Base-by-base conservation (phyloP, 2,113 vertebrate genomes). In the Cyprinodon variegatus region DNA sequence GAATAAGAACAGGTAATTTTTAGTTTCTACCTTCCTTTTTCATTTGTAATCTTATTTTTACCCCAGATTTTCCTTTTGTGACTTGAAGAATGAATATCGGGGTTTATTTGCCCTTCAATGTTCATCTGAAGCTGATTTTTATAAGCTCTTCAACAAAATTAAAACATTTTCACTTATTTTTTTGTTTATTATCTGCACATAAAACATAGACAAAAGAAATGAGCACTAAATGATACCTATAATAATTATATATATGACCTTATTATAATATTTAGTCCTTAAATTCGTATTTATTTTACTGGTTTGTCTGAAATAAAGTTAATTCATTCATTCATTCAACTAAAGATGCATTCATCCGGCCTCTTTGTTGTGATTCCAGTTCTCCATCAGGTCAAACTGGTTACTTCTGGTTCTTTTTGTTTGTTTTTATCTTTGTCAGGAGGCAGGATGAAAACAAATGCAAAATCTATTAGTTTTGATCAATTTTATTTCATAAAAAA, bases 31-130 rank as follows among this genome's bases (percentile, higher is more conserved):
- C 37, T 14, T n/a, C 17, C 70, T 69, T 3, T 3, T 57, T 46
- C 59, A 53, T 39, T 60, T n/a, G 29, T 76, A 62, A 67, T 70
- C 61, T 57, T 72, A 43, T 39, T 46, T 45, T 75, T 68, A 70
- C 60, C 20, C 15, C 3, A 57, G 4, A 68, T 46, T 68, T 37
- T 38, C 17, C 4, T 43, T n/a, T 50, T 76, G 39, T 57, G 36
- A 64, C 39, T 64, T 2, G 7, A 20, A 11, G 17, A 40, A 20
- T 20, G 40, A 40, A 64, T 64, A 20, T n/a, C n/a, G 7, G 7
- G 50, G 13, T 14, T 48, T 41, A 41, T 41, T 41, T 41, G 4
- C 41, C 41, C 9, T 9, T 2, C 20, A 53, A 53, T 17, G 20
- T 53, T 53, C 4, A 53, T 53, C 3, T 5, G 50, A 53, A 53